These are phyloP conservation scores for Lota lota DNA, from an alignment of 2,113 vertebrate genomes.

Conservation along the genomic window DNA sequence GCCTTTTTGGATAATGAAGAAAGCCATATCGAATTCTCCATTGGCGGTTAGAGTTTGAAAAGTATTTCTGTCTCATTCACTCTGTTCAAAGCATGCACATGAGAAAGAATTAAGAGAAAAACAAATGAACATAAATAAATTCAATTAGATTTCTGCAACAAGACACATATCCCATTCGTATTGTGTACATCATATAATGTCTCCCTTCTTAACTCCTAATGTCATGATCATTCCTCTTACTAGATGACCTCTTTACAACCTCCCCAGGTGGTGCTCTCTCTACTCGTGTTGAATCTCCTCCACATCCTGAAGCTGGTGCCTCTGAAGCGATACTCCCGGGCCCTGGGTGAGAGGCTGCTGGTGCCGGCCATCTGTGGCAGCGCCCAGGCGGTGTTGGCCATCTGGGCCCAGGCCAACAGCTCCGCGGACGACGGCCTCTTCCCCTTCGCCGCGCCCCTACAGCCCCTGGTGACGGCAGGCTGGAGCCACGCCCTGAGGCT, in stretches of 20 bases:
- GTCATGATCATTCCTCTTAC: too few species aligned
- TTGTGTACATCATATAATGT: too few species aligned
- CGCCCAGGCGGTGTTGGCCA: conserved; percentile 53
- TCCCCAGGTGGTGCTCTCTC: conserved; percentile 64
- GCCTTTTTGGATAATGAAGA: too few species aligned
- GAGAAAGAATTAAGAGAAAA: too few species aligned
- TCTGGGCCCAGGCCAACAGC: conserved; percentile 61
- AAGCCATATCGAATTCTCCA: too few species aligned
- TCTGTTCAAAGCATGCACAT: too few species aligned
- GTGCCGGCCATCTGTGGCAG: conserved; percentile 70
- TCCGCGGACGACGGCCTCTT: conserved; percentile 46
- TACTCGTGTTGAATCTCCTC: conserved; percentile 61
- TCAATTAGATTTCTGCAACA: too few species aligned
- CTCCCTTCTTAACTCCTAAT: too few species aligned
- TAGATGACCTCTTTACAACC: background rate
- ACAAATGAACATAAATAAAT: too few species aligned
- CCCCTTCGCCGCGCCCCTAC: conserved; percentile 46
- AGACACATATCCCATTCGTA: too few species aligned
- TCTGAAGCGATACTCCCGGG: conserved; percentile 57
- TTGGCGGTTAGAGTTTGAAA: too few species aligned
- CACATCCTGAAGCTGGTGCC: conserved; percentile 47
- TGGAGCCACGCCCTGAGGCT: conserved; percentile 60
- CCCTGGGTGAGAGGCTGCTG: conserved; percentile 66
- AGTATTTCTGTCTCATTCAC: too few species aligned
- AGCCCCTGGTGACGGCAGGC: conserved; percentile 58